Base-by-base conservation (phyloP, 2,888 invertebrate species). In the Therioaphis trifolii region DNA sequence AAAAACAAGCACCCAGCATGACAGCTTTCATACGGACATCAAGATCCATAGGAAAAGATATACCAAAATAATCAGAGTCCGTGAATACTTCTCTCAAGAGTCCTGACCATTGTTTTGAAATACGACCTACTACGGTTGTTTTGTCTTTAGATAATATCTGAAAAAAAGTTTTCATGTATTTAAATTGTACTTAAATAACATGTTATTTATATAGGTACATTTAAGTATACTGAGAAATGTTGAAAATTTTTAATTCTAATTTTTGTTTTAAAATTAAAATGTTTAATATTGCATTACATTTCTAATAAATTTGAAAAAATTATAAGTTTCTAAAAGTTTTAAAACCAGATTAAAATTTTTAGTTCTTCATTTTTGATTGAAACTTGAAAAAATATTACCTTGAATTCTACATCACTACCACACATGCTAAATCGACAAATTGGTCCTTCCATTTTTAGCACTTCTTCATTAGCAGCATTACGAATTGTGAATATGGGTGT, bases 91-190 rank as follows among this genome's bases (percentile, higher is more conserved):
- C 96, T 84, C 94, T 92, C 0, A 92, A 90, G 69, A 96, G 87
- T 0, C 96, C 96, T 0, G 94, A 92, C 96, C 96, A 97, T 88
- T 96, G 94, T 88, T 97, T 97, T 0, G 94, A 94, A 86, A 98
- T 96, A 88, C 92, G 93, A 1, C 97, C 97, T 84, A 97, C 93
- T 89, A 93, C 92, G 0, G 91, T 92, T 84, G 91, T 91, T 4
- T 94, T 95, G 88, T 96, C 95, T 71, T 91, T 90, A 0, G 95
- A 93, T 87, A 93, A 91, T 29, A 95, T 91, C 95, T 95, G 87
- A 43, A 89, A 52, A 66, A 40, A 43, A 55, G 24, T 29, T 21
- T 55, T 58, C 21, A 58, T 55, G 9, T 46, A 15, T 35, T 63
- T 14, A 63, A 46, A 49, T 27, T 43, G 15, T 12, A 29, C 21